Evolutionary conservation across 2,113 vertebrate species (phyloP).

Genomic region (Mobula birostris): DNA sequence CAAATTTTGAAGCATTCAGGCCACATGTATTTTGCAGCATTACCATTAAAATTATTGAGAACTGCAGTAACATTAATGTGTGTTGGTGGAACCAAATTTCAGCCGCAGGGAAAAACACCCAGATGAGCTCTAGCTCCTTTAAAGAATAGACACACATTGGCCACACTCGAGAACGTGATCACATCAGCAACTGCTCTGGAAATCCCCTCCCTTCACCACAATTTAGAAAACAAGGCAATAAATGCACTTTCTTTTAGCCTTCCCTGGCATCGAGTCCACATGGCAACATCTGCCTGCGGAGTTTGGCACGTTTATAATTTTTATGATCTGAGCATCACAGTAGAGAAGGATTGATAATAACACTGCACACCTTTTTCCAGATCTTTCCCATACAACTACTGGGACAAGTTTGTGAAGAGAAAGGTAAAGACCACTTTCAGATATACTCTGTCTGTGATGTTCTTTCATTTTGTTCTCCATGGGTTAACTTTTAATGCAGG

Average conservation of each 20-base stretch:
- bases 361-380: slow-evolving; percentile 53
- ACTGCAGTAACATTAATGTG: neutral
- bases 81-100: too few relatives aligned
- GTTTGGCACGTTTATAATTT: neutral
- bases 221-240: too few relatives aligned
- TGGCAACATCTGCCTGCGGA: neutral
- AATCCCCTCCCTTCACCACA: neutral
- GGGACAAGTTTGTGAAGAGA: slow-evolving; percentile 95
- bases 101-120: neutral
- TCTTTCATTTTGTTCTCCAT: neutral
- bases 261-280: neutral
- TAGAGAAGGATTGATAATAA: neutral
- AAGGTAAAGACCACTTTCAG: slow-evolving; percentile 52
- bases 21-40: neutral
- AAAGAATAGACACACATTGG: neutral
- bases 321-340: too few relatives aligned
- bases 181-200: neutral
- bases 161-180: neutral
- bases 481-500: neutral
- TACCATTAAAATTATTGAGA: neutral
- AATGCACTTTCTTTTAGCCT: neutral
- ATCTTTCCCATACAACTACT: slow-evolving; percentile 96
- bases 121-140: neutral
- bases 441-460: neutral
- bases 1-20: neutral